Conservation (phyloP, 2,888 invertebrate species). For the Gnatocerus cornutus region DNA sequence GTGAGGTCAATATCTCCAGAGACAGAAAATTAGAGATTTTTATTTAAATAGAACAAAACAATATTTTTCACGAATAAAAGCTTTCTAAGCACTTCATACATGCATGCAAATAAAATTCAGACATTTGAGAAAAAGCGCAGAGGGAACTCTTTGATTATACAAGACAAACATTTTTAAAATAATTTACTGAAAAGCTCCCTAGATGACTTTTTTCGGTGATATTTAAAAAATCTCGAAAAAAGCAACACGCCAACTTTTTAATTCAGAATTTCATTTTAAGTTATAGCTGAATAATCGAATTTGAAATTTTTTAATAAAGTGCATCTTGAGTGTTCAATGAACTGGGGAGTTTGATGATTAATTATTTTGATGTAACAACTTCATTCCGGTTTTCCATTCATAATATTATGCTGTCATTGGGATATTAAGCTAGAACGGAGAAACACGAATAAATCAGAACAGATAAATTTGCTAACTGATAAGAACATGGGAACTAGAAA, state of each 20-base stretch:
- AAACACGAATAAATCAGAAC: constrained; percentile 8
- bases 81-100: constrained; percentile 15
- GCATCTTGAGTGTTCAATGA: constrained; percentile 22
- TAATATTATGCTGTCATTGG: constrained; percentile 1
- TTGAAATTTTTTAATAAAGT: constrained; percentile 28
- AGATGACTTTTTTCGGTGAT: not conserved
- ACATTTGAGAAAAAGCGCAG: constrained; percentile 17
- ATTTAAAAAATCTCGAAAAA: constrained; percentile 9
- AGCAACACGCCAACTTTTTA: constrained; percentile 11
- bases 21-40: not conserved
- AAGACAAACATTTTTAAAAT: constrained; percentile 34
- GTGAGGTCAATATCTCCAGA: not conserved
- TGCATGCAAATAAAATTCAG: constrained; percentile 34
- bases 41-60: not conserved
- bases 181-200: too few relatives aligned
- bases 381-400: constrained; percentile 25
- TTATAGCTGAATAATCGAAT: constrained; percentile 36
- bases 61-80: not conserved
- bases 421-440: constrained; percentile 14
- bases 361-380: constrained; percentile 35
- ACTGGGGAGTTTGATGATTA: constrained; percentile 30
- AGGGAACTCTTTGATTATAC: constrained; percentile 35
- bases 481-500: constrained; percentile 7
- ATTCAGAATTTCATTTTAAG: constrained; percentile 24
- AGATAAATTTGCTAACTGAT: constrained; percentile 10